These are phyloP conservation scores for Ovibos moschatus DNA, from an alignment of 2,113 vertebrate genomes.

Conservation along the genomic window DNA sequence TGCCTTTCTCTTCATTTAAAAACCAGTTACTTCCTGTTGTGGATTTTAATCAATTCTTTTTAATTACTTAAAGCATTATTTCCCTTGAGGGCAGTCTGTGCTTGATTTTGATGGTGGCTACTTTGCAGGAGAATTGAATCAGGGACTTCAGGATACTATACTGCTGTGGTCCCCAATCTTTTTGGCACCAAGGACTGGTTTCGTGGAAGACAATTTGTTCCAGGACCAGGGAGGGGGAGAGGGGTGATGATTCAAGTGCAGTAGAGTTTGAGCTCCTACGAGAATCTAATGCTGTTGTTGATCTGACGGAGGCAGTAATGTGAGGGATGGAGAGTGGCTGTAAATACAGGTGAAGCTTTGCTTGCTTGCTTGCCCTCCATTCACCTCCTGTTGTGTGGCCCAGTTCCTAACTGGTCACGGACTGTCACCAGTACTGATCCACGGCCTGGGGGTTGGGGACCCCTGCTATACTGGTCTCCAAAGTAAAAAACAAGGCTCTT, in stretches of 20 bases:
- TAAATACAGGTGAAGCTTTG: background rate
- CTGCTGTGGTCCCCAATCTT: background rate
- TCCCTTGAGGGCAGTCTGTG: background rate
- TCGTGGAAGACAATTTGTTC: background rate
- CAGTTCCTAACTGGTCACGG: background rate
- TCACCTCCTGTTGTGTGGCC: background rate
- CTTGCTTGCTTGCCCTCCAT: background rate
- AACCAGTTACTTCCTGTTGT: background rate
- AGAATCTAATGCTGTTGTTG: background rate
- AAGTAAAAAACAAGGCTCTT: background rate
- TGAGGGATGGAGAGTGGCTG: background rate
- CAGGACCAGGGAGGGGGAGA: background rate
- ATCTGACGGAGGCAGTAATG: background rate
- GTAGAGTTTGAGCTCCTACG: background rate
- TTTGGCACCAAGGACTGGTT: background rate
- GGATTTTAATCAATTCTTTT: slow-evolving; percentile 33
- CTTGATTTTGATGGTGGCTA: slow-evolving; percentile 3
- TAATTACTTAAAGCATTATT: slow-evolving; percentile 29
- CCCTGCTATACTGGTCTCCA: background rate
- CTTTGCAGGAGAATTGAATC: background rate
- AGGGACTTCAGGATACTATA: background rate
- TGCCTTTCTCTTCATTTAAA: slow-evolving; percentile 7
- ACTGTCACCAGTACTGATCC: background rate
- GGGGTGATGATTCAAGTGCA: background rate
- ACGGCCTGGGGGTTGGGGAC: background rate